A percentile compares a stretch with the other conserved stretches of the same genome.
These are phyloP conservation scores for Silurus lanzhouensis DNA, from an alignment of 2,797 vertebrate genomes.

Conservation along the genomic window DNA sequence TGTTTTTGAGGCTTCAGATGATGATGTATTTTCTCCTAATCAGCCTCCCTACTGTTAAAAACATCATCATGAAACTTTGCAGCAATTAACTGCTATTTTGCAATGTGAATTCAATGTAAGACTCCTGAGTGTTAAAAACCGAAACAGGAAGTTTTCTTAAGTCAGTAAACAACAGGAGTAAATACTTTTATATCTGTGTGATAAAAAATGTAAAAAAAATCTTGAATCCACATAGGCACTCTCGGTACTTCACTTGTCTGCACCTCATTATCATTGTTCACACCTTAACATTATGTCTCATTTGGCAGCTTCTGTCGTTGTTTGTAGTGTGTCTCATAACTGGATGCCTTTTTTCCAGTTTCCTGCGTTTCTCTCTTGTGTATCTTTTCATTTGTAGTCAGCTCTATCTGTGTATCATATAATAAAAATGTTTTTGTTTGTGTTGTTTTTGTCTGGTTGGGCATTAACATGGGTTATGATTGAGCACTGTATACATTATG, in stretches of 20 bases:
- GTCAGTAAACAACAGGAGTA: not conserved
- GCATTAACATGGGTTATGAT: not conserved
- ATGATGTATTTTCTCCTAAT: constrained; percentile 12
- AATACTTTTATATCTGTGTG: not conserved
- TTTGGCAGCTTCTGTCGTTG: not conserved
- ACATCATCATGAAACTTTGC: not conserved
- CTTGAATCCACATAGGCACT: not conserved
- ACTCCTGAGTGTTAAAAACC: not conserved
- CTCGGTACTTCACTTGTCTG: not conserved
- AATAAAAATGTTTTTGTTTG: not conserved
- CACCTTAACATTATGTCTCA: not conserved
- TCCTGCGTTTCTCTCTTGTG: not conserved
- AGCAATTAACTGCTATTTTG: constrained; percentile 5
- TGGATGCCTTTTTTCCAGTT: not conserved
- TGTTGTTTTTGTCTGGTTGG: not conserved
- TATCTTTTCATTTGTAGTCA: not conserved
- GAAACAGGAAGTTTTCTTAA: not conserved
- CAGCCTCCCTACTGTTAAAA: constrained; percentile 24
- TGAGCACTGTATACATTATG: not conserved
- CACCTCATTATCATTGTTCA: not conserved
- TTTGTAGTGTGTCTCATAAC: not conserved
- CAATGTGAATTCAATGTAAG: not conserved
- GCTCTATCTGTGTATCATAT: not conserved
- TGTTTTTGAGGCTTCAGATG: constrained; percentile 15
- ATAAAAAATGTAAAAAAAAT: not conserved